Evolutionary conservation across 1,140 invertebrate species (phyloP), one percentile per base, ranked within the genome.

Genomic region (Euglossa dilemma): DNA sequence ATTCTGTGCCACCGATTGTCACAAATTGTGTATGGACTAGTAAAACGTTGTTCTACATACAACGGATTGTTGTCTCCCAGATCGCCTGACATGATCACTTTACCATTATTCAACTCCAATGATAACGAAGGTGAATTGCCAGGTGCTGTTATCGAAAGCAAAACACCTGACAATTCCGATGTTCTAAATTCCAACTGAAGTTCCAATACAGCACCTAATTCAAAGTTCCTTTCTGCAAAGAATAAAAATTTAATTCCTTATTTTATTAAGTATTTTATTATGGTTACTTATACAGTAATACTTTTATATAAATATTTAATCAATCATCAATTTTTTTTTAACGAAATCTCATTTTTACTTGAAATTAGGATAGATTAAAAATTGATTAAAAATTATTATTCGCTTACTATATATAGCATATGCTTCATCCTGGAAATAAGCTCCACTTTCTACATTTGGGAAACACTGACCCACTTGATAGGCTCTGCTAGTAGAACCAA

Each of bases 1-100:
- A 98, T 96, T 79, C 95, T 95, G 92, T 99, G 98, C 98, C 98
- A 99, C 87, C 96, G 95, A 85, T 98, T 98, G 93, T 98, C 97
- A 93, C 98, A 99, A 6, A 97, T 93, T 2, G 95, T 94, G 89
- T 95, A 97, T 67, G 96, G 95, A 71, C 95, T 96, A 23, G 95
- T 92, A 56, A 97, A 95, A 47, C 92, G 91, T 93, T 96, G 90
- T 91, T 96, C 92, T 47, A 96, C 95, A 91, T 95, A 89, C 90
- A 95, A 92, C 7, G 94, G 95, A 85, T 95, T 95, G 47, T 95
- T 95, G 86, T 96, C 95, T 20, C 96, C 96, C 76, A 97, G 95
- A 87, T 97, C 95, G 7, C 96, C 96, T 7, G 96, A 95, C 93
- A 97, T 96, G 12, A 97, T 94, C 7, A 98, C 96, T 93, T 96